Evolutionary conservation across 2,888 invertebrate genomes (phyloP).

Genomic region (Chrysolina americana): DNA sequence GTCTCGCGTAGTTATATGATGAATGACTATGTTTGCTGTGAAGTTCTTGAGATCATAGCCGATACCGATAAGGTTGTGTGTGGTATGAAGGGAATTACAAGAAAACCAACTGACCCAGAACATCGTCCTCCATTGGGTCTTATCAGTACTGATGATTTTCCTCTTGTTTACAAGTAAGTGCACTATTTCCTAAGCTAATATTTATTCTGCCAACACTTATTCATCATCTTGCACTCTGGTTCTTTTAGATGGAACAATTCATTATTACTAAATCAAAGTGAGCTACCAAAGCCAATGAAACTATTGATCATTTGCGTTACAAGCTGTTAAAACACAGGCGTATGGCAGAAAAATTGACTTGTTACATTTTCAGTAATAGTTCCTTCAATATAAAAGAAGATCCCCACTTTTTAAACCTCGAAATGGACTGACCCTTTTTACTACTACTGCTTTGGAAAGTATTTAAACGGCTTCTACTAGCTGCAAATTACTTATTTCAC

Average conservation of each 20-base stretch:
- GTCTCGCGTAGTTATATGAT: slow-evolving; percentile 83
- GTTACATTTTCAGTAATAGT: too few species aligned
- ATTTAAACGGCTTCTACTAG: too few species aligned
- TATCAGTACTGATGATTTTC: slow-evolving; percentile 86
- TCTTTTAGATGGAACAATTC: slow-evolving; percentile 1
- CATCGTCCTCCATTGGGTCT: slow-evolving; percentile 85
- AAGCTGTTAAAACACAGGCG: too few species aligned
- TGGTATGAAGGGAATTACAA: slow-evolving; percentile 86
- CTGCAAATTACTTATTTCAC: too few species aligned
- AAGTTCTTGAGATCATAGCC: slow-evolving; percentile 88
- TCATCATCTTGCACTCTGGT: neutral
- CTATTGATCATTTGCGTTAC: too few species aligned
- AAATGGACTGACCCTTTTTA: too few species aligned
- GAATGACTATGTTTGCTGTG: slow-evolving; percentile 90
- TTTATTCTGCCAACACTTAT: neutral
- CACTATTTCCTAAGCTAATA: neutral
- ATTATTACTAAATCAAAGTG: neutral
- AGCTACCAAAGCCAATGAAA: too few species aligned
- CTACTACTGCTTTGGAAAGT: too few species aligned
- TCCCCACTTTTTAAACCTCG: too few species aligned
- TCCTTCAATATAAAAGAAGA: too few species aligned
- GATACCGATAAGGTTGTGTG: slow-evolving; percentile 90
- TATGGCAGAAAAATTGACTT: too few species aligned
- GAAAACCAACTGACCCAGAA: slow-evolving; percentile 79
- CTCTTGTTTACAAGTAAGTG: slow-evolving; percentile 86